Base-by-base conservation (phyloP, 2,888 invertebrate species). In the Pyrochroa serraticornis region DNA sequence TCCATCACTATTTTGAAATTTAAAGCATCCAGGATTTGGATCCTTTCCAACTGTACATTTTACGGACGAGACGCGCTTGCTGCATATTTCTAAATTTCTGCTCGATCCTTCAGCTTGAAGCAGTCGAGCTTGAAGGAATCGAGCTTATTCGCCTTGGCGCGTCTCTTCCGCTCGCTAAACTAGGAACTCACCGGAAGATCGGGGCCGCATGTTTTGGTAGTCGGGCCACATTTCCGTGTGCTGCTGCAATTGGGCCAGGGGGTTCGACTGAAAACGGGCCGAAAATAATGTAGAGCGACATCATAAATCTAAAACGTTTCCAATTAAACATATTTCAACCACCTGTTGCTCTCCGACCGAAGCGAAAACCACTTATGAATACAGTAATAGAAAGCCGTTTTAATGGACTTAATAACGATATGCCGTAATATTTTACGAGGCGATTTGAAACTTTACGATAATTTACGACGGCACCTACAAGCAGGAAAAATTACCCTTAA, bases 171-270 rank as follows among this genome's bases (percentile, higher is more conserved):
- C 9, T n/a, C 6, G 41, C 9, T 10, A 8, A 31, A 9, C 6
- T n/a, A 1, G 13, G 6, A 12, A 39, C 52, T 62, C 62, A 70
- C 70, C 68, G 42, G 64, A 58, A 6, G 70, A 63, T 36, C 70
- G 66, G 12, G 71, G 64, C 44, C 69, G 65, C 43, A 72, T 56
- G 39, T 67, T 67, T 39, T 70, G 71, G 58, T 74, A 77, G 34
- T 70, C 72, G 48, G 75, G 74, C 77, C 77, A 77, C 73, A 77
- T 73, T 39, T 76, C 75, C 3, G 77, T 69, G 60, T 76, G 77
- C 44, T 75, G 75, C 57, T 76, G 75, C 37, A 77, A 62, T 55
- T 76, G 75, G 3, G 71, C 70, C 50, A 77, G 62, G 3, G 76
- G 73, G 59, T 75, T 75, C n/a, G 70, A 59, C 72, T 72, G 62